Evolutionary conservation across 2,797 vertebrate genomes (phyloP), one percentile per base, ranked within the genome.

Genomic region (Ctenosaura bakeri): DNA sequence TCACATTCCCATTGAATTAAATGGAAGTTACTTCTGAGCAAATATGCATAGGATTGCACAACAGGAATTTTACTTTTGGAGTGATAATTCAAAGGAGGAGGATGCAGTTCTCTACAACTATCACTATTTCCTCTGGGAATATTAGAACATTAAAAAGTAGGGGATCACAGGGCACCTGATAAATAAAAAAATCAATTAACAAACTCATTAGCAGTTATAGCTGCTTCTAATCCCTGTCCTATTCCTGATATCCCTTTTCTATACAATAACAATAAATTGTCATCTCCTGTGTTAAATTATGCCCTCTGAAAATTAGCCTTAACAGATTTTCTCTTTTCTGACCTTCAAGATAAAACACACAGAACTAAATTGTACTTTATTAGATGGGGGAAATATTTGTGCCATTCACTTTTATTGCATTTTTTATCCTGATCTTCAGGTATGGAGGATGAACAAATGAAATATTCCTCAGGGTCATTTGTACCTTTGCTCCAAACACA

Each of bases 141-240:
- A 59, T 35, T 88, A 54, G 0, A 9, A 64, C 1, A 54, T 73
- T 87, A 24, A 38, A 85, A 77, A 6, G 1, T 22, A 3, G 0
- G 0, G 83, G 71, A 85, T 73, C 13, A 90, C 6, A 88, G 38
- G 38, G 69, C 52, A 62, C 35, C 10, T n/a, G 52, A 89, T 89
- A 89, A 89, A 89, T 83, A 89, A 83, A 89, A 83, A 89, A 83
- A 90, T 64, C 84, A 87, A 66, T 90, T 76, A 87, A 87, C 42
- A 59, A 83, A 87, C 89, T 35, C 86, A n/a, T 3, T 29, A 88
- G 10, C 52, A 83, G 8, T 0, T 16, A 29, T 91, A 85, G 24
- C 86, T 81, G 4, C 1, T 86, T 2, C 35, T 87, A 89, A 84
- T 77, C 81, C 69, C 38, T 62, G 35, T 64, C 20, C 18, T 66